Percentiles rank a stretch among this genome's conserved stretches.
Evolutionary conservation across 2,797 vertebrate species (phyloP).

Genomic region (Hypotaenidia okinawae): DNA sequence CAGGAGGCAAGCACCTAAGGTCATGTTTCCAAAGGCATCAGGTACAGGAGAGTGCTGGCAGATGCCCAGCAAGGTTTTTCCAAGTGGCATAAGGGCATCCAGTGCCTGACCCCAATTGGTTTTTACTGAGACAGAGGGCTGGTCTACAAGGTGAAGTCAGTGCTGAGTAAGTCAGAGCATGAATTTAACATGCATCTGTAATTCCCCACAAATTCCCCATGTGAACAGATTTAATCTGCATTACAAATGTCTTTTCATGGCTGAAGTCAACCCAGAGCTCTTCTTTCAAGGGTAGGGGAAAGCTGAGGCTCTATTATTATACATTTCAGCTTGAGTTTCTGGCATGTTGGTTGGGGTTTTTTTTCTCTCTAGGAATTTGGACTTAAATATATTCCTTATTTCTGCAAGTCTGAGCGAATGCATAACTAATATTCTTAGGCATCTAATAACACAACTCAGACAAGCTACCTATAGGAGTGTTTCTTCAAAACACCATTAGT

Average conservation of each 20-base stretch:
- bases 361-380: neutral
- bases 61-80: neutral
- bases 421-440: neutral
- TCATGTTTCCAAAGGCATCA: neutral
- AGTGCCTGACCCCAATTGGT: accelerated
- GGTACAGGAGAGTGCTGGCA: neutral
- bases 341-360: neutral
- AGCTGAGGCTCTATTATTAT: neutral
- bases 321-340: neutral
- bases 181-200: neutral
- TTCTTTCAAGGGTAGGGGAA: neutral
- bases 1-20: neutral
- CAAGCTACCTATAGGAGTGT: neutral
- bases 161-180: accelerated
- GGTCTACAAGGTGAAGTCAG: neutral
- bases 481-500: neutral
- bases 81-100: neutral
- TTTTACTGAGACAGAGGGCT: neutral
- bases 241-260: constrained; percentile 38
- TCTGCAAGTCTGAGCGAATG: neutral
- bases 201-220: neutral
- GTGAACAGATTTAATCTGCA: constrained; percentile 44
- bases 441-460: neutral
- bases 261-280: neutral
- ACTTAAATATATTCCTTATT: neutral